A percentile compares a stretch with the other conserved stretches of the same genome.
Evolutionary conservation across 2,888 invertebrate species (phyloP).

Genomic region (Rutpela maculata): DNA sequence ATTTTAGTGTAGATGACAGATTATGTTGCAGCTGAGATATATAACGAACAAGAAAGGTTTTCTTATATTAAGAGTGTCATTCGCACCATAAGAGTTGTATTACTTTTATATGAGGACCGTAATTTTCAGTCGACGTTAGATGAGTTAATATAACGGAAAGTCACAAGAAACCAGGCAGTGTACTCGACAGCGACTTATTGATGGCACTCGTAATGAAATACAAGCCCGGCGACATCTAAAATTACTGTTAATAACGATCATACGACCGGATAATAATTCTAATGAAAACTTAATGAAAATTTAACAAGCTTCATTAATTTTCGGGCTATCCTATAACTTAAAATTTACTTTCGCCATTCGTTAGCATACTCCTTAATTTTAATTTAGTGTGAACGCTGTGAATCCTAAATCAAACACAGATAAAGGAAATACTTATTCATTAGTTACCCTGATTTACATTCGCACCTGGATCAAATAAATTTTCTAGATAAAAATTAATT

Average conservation of each 20-base stretch:
- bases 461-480: constrained; percentile 16
- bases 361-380: constrained; percentile 23
- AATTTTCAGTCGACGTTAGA: constrained; percentile 56
- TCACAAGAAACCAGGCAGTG: constrained; percentile 57
- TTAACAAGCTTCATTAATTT: constrained; percentile 55
- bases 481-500: constrained; percentile 5
- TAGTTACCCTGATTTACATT: constrained; percentile 10
- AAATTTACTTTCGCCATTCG: constrained; percentile 24
- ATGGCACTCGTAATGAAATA: constrained; percentile 60
- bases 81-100: constrained; percentile 60
- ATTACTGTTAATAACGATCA: constrained; percentile 57
- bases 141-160: constrained; percentile 60
- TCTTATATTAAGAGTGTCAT: constrained; percentile 60
- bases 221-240: constrained; percentile 56
- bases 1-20: constrained; percentile 43
- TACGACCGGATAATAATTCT: constrained; percentile 57
- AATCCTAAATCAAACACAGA: constrained; percentile 30
- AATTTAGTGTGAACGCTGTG: constrained; percentile 9
- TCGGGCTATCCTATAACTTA: constrained; percentile 43
- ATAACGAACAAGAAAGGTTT: constrained; percentile 56
- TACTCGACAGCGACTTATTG: constrained; percentile 62
- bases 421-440: constrained; percentile 27
- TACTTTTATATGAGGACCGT: constrained; percentile 59
- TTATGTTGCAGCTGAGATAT: constrained; percentile 47
- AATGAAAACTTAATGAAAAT: constrained; percentile 62